Percentiles rank a stretch among this genome's conserved stretches.
phyloP scores from a whole-genome alignment of 2,888 invertebrate genomes.

The Hermaeophaga mercurialis region DNA sequence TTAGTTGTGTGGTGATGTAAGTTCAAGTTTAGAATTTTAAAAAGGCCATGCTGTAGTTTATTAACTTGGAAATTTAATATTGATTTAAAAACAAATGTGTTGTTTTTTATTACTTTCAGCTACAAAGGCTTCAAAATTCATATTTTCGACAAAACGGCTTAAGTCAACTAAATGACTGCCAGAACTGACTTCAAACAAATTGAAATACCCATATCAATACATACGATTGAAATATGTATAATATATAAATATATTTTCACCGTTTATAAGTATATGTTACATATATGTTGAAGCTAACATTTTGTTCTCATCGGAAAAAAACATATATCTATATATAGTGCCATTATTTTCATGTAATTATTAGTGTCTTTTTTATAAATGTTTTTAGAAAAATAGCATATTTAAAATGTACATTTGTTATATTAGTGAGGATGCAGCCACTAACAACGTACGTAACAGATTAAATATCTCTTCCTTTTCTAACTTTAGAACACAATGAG shows the following conservation, averaged over 20 bases:
- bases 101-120: no score
- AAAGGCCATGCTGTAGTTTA: no score
- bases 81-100: no score
- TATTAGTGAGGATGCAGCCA: conserved; percentile 57
- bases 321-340: conserved; percentile 54
- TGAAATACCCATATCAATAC: conserved; percentile 26
- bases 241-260: conserved; percentile 27
- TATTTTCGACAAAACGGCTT: no score
- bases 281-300: conserved; percentile 42
- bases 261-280: conserved; percentile 19
- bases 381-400: conserved; percentile 58
- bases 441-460: conserved; percentile 47
- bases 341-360: conserved; percentile 59
- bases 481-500: conserved; percentile 14
- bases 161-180: no score
- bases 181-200: background rate
- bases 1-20: no score
- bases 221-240: conserved; percentile 25
- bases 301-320: conserved; percentile 44
- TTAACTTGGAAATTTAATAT: no score
- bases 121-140: no score
- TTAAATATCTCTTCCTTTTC: conserved; percentile 41
- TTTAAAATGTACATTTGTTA: conserved; percentile 59
- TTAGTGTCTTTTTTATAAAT: conserved; percentile 60
- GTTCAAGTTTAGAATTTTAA: no score